phyloP scores from a whole-genome alignment of 53 echinoderm and acorn worm species.

The Zoroaster sp. region DNA sequence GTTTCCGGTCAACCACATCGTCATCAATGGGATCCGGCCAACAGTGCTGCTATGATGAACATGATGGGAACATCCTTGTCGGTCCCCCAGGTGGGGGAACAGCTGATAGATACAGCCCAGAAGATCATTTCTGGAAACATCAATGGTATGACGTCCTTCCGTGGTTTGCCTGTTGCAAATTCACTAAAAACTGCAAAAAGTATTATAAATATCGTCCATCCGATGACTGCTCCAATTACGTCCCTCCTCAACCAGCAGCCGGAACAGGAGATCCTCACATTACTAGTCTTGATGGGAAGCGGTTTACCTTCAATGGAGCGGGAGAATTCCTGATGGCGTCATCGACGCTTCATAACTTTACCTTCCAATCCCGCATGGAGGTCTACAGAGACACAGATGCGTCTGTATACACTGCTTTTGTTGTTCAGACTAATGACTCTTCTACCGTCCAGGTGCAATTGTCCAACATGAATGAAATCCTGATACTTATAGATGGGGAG shows the following conservation, averaged over 20 bases:
- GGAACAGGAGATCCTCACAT: conserved; percentile 72
- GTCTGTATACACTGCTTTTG: conserved; percentile 60
- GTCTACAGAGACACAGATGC: conserved; percentile 27
- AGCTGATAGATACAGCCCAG: conserved; percentile 48
- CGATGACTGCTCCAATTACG: conserved; percentile 62
- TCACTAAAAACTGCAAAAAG: conserved; percentile 20
- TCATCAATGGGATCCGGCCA: conserved; percentile 36
- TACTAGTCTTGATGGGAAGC: conserved; percentile 53
- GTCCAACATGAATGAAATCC: conserved; percentile 28
- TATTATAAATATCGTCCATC: conserved; percentile 61
- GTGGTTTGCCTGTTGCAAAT: conserved; percentile 56
- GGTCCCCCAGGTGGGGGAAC: conserved; percentile 68
- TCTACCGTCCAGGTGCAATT: conserved; percentile 53
- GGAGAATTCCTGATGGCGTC: conserved; percentile 60
- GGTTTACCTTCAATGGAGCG: conserved; percentile 66
- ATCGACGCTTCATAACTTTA: conserved; percentile 32
- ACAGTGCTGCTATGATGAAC: conserved; percentile 65
- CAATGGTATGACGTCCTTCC: conserved; percentile 69
- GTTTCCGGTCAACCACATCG: conserved; percentile 45
- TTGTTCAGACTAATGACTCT: conserved; percentile 34
- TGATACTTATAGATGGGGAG: conserved; percentile 50
- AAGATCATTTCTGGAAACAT: conserved; percentile 32
- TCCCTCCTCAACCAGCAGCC: conserved; percentile 44
- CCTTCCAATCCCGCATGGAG: conserved; percentile 72
- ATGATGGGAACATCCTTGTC: conserved; percentile 56